These are phyloP conservation scores for Dascyllus trimaculatus DNA, from an alignment of 2,113 vertebrate species.

Conservation along the genomic window DNA sequence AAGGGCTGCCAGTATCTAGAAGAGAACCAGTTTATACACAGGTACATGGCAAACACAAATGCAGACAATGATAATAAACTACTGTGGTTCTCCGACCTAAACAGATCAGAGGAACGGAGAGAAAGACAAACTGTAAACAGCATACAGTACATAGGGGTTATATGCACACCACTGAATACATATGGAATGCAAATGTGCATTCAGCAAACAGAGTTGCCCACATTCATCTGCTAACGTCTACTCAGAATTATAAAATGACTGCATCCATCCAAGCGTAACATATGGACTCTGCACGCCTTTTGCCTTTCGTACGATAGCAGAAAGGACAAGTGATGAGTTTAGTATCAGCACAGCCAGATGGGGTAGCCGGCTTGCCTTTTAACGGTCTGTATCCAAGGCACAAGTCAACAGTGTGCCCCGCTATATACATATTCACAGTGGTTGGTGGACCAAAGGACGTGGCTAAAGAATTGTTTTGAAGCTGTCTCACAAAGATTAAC, in stretches of 20 bases:
- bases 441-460: slow-evolving; percentile 17
- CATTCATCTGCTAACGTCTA: slow-evolving; percentile 32
- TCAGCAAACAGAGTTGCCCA: slow-evolving; percentile 13
- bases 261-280: slow-evolving; percentile 46
- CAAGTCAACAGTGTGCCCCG: slow-evolving; percentile 41
- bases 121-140: slow-evolving; percentile 12
- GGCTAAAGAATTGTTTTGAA: slow-evolving; percentile 11
- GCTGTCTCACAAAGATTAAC: not conserved
- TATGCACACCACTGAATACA: not conserved
- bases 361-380: slow-evolving; percentile 65
- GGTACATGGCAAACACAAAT: slow-evolving; percentile 78
- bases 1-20: slow-evolving; percentile 97
- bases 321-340: slow-evolving; percentile 65
- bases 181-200: slow-evolving; percentile 29
- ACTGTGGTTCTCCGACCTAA: not conserved
- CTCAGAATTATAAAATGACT: slow-evolving; percentile 26
- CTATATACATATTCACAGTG: slow-evolving; percentile 4
- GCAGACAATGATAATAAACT: not conserved
- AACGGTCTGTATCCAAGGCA: slow-evolving; percentile 54
- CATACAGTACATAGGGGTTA: slow-evolving; percentile 9
- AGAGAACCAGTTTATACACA: slow-evolving; percentile 99
- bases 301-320: slow-evolving; percentile 43
- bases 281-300: slow-evolving; percentile 62
- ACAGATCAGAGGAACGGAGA: slow-evolving; percentile 9
- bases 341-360: slow-evolving; percentile 61